Conservation (phyloP, 2,888 invertebrate genomes). For the Volucella inflata region DNA sequence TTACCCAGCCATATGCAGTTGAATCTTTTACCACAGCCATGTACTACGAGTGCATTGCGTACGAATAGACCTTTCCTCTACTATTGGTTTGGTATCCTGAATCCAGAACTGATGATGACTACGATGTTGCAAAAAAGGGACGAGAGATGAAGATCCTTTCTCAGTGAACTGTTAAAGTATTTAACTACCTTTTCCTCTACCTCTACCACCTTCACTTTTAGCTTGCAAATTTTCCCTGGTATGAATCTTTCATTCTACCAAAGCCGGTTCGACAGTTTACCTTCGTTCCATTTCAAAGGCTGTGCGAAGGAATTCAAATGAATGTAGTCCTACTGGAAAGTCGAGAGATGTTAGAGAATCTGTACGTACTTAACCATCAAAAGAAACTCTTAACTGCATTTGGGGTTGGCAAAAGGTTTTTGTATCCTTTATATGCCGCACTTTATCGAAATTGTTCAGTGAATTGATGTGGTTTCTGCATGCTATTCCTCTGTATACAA, state of each 20-base stretch:
- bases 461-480: conserved; percentile 57
- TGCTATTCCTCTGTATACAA: neutral
- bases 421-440: conserved; percentile 37
- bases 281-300: neutral
- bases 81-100: conserved; percentile 3
- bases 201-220: too few species aligned
- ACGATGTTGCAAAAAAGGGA: conserved; percentile 23
- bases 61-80: neutral
- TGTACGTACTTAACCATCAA: conserved; percentile 37
- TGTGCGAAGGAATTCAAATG: conserved; percentile 11
- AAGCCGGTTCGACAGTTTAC: too few species aligned
- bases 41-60: too few species aligned
- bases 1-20: too few species aligned
- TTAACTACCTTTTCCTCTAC: conserved; percentile 48
- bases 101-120: conserved; percentile 29
- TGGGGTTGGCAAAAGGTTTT: neutral
- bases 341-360: neutral
- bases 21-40: too few species aligned
- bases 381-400: conserved; percentile 21
- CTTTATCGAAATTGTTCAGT: conserved; percentile 62
- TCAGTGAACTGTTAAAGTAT: conserved; percentile 66
- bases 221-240: too few species aligned
- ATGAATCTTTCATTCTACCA: too few species aligned
- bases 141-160: conserved; percentile 54
- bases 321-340: neutral